These are phyloP conservation scores for Cistogaster globosa DNA, from an alignment of 2,888 invertebrate genomes.

Conservation along the genomic window DNA sequence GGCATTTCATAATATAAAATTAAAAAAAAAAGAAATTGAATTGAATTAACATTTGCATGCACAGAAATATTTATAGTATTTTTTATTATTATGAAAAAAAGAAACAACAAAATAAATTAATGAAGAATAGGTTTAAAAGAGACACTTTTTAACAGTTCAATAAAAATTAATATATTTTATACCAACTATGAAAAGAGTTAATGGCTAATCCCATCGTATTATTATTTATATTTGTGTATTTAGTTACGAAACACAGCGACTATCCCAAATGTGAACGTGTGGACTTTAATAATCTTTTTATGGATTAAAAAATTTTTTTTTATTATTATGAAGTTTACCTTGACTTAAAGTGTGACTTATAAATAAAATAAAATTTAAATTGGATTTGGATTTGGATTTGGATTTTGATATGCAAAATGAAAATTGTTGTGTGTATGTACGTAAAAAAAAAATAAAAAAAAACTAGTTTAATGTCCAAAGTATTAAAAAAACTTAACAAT, in stretches of 20 bases:
- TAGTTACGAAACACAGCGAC: neutral
- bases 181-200: too few species aligned
- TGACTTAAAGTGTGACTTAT: slow-evolving; percentile 38
- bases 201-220: too few species aligned
- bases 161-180: too few species aligned
- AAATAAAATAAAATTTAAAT: slow-evolving; percentile 4
- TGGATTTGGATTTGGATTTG: slow-evolving; percentile 33
- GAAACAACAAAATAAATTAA: too few species aligned
- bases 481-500: slow-evolving; percentile 34
- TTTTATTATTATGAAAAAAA: too few species aligned
- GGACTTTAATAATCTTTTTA: slow-evolving; percentile 12
- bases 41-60: too few species aligned
- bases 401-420: slow-evolving; percentile 33
- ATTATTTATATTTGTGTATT: neutral
- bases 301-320: slow-evolving; percentile 33
- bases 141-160: too few species aligned
- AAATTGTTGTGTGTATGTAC: neutral
- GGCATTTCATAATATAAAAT: too few species aligned
- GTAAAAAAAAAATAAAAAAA: too few species aligned
- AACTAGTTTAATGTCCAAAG: slow-evolving; percentile 45
- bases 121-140: too few species aligned
- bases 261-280: neutral
- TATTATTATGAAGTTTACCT: slow-evolving; percentile 52
- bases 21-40: too few species aligned
- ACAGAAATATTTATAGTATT: too few species aligned